These are phyloP conservation scores for Invenusta paracnida DNA, from an alignment of 2,888 invertebrate species.

Conservation along the genomic window DNA sequence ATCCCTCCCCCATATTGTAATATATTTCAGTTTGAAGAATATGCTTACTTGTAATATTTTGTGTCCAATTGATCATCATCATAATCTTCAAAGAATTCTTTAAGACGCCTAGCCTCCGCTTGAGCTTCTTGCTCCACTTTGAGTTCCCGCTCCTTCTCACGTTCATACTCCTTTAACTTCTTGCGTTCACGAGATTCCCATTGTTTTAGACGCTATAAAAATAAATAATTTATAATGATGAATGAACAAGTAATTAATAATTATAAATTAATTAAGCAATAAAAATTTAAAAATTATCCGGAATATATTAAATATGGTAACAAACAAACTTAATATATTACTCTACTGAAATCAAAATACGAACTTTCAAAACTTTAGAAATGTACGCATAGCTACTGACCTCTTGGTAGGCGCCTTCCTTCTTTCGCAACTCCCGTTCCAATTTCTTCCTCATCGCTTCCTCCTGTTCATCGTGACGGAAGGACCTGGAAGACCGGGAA, in stretches of 20 bases:
- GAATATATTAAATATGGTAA: neutral
- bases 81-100: constrained; percentile 97
- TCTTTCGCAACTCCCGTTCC: constrained; percentile 84
- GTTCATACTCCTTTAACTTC: constrained; percentile 72
- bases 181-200: constrained; percentile 61
- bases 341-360: neutral
- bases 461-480: constrained; percentile 73
- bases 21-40: too few relatives aligned
- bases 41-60: constrained; percentile 81
- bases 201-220: constrained; percentile 65
- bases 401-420: constrained; percentile 90
- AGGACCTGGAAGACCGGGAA: neutral
- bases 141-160: constrained; percentile 77
- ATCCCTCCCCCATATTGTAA: too few relatives aligned
- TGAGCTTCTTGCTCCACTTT: constrained; percentile 76
- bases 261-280: too few relatives aligned
- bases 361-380: too few relatives aligned
- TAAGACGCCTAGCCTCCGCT: constrained; percentile 79
- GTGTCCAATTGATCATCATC: constrained; percentile 94
- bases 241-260: too few relatives aligned
- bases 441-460: constrained; percentile 79
- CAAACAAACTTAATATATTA: neutral
- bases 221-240: neutral
- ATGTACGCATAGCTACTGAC: constrained; percentile 54
- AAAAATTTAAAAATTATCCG: too few relatives aligned